Evolutionary conservation across 2,888 invertebrate species (phyloP), one percentile per base, ranked within the genome.

Genomic region (Cantharis rufa): DNA sequence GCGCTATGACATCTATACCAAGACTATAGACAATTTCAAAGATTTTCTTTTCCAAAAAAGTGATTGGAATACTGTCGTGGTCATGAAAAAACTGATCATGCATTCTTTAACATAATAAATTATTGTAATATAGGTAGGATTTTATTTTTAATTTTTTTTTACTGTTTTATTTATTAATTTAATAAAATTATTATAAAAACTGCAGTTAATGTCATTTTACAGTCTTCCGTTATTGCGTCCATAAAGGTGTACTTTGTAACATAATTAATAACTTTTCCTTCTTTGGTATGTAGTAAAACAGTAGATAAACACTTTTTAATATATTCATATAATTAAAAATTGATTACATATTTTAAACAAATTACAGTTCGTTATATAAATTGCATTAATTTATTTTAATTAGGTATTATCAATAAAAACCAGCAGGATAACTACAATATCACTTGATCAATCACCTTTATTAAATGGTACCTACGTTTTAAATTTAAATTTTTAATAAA

Each of bases 1-100:
- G 84, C 77, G 87, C 87, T 3, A 85, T 87, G 82, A 82, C 88
- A 5, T 84, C 88, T 27, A 87, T 88, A 84, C 87, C 88, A 69
- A 86, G 87, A 82, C 78, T 87, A 80, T 88, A 85, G 84, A 68
- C 74, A 61, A 69, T 69, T 69, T 66, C 11, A 32, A 24, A 66
- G 13, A 11, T 66, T 16, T 66, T 66, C 24, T 21, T 66, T 66
- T 21, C 21, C 9, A 63, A 66, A 24, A 64, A 21, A 66, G 15
- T 21, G 15, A 66, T 63, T 64, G 24, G 62, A 69, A 77, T 62
- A 69, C n/a, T 78, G 78, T 78, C 78, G 75, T 78, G 72, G 76
- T 63, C 21, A 69, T 10, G 27, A 74, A 28, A 76, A 24, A 78
- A 71, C 73, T 78, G 78, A 75, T 76, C 70, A 75, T 78, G 64